Conservation (phyloP, 2,888 invertebrate species). For the Polydrusus cervinus region DNA sequence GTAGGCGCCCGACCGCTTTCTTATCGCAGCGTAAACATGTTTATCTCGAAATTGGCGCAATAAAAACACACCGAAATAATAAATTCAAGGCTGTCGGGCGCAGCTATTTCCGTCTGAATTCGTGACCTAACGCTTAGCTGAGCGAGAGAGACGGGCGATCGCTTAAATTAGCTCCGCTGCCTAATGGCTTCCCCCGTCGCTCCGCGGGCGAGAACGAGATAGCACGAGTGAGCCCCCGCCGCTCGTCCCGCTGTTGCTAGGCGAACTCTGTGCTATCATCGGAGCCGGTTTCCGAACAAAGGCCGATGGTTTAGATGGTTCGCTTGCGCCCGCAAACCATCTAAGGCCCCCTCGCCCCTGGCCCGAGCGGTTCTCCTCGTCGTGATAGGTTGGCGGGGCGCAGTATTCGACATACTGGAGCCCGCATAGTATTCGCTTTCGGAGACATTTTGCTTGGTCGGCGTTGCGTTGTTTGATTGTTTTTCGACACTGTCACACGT, state of each 20-base stretch:
- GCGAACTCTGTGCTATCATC: conserved; percentile 29
- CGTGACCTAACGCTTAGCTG: conserved; percentile 29
- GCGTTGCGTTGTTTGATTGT: conserved; percentile 33
- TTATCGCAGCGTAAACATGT: conserved; percentile 34
- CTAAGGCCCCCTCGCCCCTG: conserved; percentile 29
- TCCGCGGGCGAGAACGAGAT: conserved; percentile 23
- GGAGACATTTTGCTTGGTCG: conserved; percentile 24
- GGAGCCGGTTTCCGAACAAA: conserved; percentile 40
- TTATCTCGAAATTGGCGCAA: conserved; percentile 36
- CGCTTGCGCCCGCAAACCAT: conserved; percentile 39
- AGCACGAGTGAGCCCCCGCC: conserved; percentile 5
- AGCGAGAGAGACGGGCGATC: conserved; percentile 31
- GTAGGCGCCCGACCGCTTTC: conserved; percentile 13
- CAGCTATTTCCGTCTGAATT: conserved; percentile 33
- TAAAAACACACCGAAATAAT: conserved; percentile 32
- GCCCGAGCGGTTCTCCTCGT: conserved; percentile 30
- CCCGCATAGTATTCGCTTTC: conserved; percentile 20
- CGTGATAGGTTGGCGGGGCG: conserved; percentile 31
- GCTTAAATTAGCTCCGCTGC: conserved; percentile 33
- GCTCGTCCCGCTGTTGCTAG: conserved; percentile 34
- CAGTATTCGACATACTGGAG: conserved; percentile 35
- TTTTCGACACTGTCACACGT: conserved; percentile 24
- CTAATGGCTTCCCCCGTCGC: conserved; percentile 16
- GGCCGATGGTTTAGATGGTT: conserved; percentile 41
- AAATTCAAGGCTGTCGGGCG: conserved; percentile 36